Base-by-base conservation (phyloP, 2,113 vertebrate genomes). In the Forbesichthys agassizii region DNA sequence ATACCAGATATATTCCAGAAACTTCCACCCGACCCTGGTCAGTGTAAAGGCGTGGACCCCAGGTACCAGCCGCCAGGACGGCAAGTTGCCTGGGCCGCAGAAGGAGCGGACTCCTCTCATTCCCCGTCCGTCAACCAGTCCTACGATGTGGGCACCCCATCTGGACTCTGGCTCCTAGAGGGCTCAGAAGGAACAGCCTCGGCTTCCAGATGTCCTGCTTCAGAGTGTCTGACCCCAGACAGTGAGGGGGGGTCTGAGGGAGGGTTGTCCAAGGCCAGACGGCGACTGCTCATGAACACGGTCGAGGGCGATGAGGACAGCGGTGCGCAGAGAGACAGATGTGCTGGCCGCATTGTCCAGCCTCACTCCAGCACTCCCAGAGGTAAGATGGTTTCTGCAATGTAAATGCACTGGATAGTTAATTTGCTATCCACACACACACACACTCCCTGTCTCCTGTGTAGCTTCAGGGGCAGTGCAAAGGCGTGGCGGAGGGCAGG, bases 271-370 rank as follows among this genome's bases (percentile, higher is more conserved):
- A 87, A 82, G 60, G 91, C 91, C 69, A 93, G 92, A 73, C 87
- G 91, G 14, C 88, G 88, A 36, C 88, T 93, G 51, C 75, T 89
- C 42, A 91, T 92, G 90, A 86, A 89, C 1, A n/a, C 14, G 1
- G 51, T 59, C 0, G 85, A 89, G 12, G 76, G 63, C 3, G 60
- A 48, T 0, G 5, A 9, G 18, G 64, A 82, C 14, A 60, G n/a
- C 27, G 69, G 53, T 8, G n/a, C 13, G 9, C 16, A 65, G 4
- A 33, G n/a, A 55, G 14, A 58, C 13, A 0, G 33, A 71, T 54
- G 58, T 62, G 33, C 1, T 4, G 36, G 20, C 6, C 13, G 46
- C 20, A 59, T 6, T 7, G 33, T 68, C 66, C 73, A 64, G 68
- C 69, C 72, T 1, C 42, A 48, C 49, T 84, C 71, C 73, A 87